A percentile compares a stretch with the other conserved stretches of the same genome.
phyloP scores from a whole-genome alignment of 2,888 invertebrate genomes.

The Anarsia innoxiella region DNA sequence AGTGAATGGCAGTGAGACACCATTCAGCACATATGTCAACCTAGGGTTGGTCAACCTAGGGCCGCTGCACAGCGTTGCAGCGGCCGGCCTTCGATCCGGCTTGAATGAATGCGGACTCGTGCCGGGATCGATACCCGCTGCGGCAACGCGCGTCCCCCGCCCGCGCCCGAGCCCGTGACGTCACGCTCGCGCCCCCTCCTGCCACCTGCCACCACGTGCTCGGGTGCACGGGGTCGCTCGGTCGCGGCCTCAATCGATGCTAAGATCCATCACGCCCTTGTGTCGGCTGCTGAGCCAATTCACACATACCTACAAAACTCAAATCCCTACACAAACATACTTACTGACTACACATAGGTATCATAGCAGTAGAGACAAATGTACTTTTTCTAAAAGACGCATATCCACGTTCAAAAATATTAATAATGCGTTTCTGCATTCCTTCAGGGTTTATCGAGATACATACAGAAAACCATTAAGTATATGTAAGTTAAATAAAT shows the following conservation, averaged over 20 bases:
- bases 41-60: no score
- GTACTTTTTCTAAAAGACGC: not conserved
- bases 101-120: conserved; percentile 34
- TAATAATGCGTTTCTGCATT: not conserved
- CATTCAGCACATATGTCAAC: conserved; percentile 24
- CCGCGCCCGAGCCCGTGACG: conserved; percentile 36
- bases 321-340: not conserved
- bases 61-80: conserved; percentile 23
- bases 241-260: conserved; percentile 33
- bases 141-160: conserved; percentile 27
- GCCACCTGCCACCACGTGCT: conserved; percentile 27
- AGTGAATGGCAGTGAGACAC: conserved; percentile 24
- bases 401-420: not conserved
- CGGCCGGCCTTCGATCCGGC: conserved; percentile 27
- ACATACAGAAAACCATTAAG: not conserved
- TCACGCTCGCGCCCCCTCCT: conserved; percentile 28
- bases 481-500: not conserved
- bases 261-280: conserved; percentile 20
- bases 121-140: conserved; percentile 34
- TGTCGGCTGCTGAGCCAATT: conserved; percentile 12
- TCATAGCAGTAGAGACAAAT: not conserved
- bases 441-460: not conserved
- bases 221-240: conserved; percentile 25
- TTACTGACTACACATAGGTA: not conserved
- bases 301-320: not conserved